Conservation (phyloP, 2,113 vertebrate genomes). For the Rousettus leschenaultii region DNA sequence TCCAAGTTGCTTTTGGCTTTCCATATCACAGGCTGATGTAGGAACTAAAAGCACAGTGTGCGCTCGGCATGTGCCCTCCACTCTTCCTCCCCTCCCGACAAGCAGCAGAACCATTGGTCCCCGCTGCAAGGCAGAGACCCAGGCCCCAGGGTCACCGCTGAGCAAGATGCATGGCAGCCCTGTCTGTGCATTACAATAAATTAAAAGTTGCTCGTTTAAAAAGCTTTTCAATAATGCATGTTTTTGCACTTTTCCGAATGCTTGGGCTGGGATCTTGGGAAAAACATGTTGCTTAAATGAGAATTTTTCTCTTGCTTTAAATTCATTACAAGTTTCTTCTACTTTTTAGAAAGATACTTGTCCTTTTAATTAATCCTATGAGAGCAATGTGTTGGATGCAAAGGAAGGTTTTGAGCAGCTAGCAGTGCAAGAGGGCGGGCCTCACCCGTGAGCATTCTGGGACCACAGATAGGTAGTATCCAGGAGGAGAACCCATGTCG, state of each 20-base stretch:
- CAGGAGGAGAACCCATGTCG: background rate
- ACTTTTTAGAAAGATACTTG: slow-evolving; percentile 60
- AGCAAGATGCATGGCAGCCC: rapidly evolving
- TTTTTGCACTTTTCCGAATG: background rate
- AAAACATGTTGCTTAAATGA: slow-evolving; percentile 29
- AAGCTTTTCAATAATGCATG: slow-evolving; percentile 31
- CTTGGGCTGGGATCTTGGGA: slow-evolving; percentile 14
- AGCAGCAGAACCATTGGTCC: background rate
- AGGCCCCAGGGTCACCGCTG: background rate
- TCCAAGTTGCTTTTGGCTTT: slow-evolving; percentile 21
- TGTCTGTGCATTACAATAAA: background rate
- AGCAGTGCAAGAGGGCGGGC: background rate
- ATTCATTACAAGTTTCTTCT: slow-evolving; percentile 50
- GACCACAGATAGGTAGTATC: background rate
- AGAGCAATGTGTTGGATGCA: background rate
- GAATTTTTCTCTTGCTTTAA: background rate
- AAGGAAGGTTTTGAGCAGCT: background rate
- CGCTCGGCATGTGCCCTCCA: rapidly evolving
- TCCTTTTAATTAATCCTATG: slow-evolving; percentile 65
- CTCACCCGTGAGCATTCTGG: background rate
- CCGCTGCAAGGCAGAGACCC: background rate
- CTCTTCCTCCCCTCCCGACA: background rate
- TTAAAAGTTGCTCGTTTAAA: background rate
- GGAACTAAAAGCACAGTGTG: background rate
- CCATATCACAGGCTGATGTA: background rate